Base-by-base conservation (phyloP, 2,113 vertebrate species). In the Garra rufa region DNA sequence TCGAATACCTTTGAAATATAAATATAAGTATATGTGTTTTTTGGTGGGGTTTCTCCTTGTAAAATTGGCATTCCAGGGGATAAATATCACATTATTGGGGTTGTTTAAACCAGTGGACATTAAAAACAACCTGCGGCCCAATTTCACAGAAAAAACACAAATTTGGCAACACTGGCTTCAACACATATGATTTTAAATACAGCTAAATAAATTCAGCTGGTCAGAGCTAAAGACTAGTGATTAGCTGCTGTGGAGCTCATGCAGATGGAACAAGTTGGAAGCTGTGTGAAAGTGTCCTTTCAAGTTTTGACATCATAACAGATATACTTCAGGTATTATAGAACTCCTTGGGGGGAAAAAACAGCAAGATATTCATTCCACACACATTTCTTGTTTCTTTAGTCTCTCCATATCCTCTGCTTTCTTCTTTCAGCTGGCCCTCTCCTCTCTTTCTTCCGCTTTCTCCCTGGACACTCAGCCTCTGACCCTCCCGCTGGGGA, bases 401-500 rank as follows among this genome's bases (percentile, higher is more conserved):
- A 76, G 73, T 46, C 38, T 69, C 43, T 50, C 28, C 74, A 76
- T n/a, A 52, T 55, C 50, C 50, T 55, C 28, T 2, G 21, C 3
- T 17, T 50, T 28, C 44, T 61, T 15, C 21, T 26, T 48, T 57
- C n/a, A 24, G 28, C 69, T 73, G 13, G 26, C 24, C 71, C 3
- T 75, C 43, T 75, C 81, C 61, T 87, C 50, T 75, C 44, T 50
- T 46, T 75, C 71, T 28, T 69, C 73, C 46, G 44, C 82, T 50
- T 69, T 79, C 76, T 41, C 67, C 13, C 46, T 77, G 69, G 79
- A 78, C 76, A 81, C 85, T 88, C 87, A 84, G 83, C 75, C 89
- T 79, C n/a, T 88, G 90, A 90, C 91, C 89, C 79, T 13, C 2
- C 82, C 82, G 48, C 85, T 89, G 83, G 86, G 86, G 76, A 79